Evolutionary conservation across 2,797 vertebrate species (phyloP), one percentile per base, ranked within the genome.

Genomic region (Poeciliopsis gracilis): DNA sequence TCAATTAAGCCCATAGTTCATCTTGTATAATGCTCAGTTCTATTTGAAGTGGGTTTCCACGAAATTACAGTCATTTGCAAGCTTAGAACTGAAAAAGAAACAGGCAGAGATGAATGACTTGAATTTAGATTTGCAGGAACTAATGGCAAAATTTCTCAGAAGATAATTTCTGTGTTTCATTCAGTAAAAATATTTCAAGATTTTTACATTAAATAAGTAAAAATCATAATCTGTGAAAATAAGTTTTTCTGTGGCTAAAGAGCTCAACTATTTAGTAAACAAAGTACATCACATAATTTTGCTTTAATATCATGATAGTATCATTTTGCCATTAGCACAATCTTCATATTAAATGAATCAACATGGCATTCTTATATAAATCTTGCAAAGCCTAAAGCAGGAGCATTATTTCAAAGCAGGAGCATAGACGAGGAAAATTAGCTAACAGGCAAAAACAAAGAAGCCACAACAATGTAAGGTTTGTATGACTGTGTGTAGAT

Each of bases 311-410:
- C 1, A 11, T 25, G 51, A 69, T 15, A 5, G 15, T 25, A 67
- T 25, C 13, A 38, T 15, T 61, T 30, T 75, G 38, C 2, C 30
- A 16, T 69, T 57, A 57, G 23, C 16, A 11, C 20, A 36, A 5
- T 66, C 5, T 45, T 71, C 15, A 45, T 28, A n/a, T 20, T 43
- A 25, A 61, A 55, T 73, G 2, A 2, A 66, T 73, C 74, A 66
- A 41, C 7, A 4, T 69, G 12, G 61, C 61, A 41, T 38, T 73
- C 46, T 46, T 71, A 77, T 61, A 55, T 10, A 82, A 47, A 72
- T 18, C 4, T 38, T 59, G 38, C 7, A n/a, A 15, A 0, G 28
- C 46, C 7, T 15, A 30, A 61, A 51, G 33, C 16, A 16, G 33
- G 23, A 5, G 66, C 75, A 80, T 33, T 59, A 28, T 20, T 30